Evolutionary conservation across 2,113 vertebrate genomes (phyloP).

Genomic region (Sinosuthora webbiana): DNA sequence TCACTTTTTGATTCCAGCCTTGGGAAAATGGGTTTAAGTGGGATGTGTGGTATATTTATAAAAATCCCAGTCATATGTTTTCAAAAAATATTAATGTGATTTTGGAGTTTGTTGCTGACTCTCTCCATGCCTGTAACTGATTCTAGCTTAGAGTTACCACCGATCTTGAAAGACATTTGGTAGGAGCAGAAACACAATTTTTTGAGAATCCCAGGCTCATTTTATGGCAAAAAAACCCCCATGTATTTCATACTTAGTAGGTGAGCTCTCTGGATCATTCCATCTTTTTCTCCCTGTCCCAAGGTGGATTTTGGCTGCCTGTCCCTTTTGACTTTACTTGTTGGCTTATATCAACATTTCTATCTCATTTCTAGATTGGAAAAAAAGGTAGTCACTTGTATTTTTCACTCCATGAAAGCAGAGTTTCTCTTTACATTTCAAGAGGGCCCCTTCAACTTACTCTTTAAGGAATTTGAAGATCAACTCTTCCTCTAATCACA

Average conservation of each 20-base stretch:
- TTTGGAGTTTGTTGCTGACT: neutral
- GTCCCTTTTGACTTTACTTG: neutral
- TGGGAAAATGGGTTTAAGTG: neutral
- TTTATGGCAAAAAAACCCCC: rapidly evolving
- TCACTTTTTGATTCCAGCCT: neutral
- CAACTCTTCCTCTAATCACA: slow-evolving; percentile 21
- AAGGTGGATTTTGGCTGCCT: neutral
- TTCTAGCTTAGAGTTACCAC: neutral
- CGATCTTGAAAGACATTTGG: neutral
- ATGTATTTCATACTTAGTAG: rapidly evolving
- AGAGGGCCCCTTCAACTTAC: neutral
- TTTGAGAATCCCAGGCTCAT: neutral
- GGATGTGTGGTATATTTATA: neutral
- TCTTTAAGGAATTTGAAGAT: slow-evolving; percentile 14
- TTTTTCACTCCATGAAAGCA: neutral
- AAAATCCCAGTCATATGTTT: neutral
- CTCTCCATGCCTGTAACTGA: neutral
- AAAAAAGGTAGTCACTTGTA: neutral
- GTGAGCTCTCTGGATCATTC: neutral
- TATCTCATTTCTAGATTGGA: neutral
- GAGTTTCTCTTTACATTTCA: neutral
- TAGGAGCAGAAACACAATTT: neutral
- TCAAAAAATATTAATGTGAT: neutral
- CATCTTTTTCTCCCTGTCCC: neutral
- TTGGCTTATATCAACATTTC: neutral